phyloP scores from a whole-genome alignment of 2,113 vertebrate genomes.

The Thunnus thynnus region DNA sequence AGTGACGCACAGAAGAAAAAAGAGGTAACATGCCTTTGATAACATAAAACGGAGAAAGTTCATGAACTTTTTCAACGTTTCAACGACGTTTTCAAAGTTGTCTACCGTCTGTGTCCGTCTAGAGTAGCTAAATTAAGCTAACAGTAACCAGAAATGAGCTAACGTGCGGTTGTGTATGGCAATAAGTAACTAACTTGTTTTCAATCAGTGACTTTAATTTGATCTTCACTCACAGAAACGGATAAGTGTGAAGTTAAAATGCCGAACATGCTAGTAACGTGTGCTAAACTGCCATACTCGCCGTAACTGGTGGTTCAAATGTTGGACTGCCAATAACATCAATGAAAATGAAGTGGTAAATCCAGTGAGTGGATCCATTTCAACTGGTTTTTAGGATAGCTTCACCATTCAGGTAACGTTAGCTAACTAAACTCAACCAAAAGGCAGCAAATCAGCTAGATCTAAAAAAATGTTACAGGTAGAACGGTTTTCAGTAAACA shows the following conservation, averaged over 20 bases:
- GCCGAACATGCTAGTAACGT: too few species aligned
- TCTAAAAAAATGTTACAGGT: too few species aligned
- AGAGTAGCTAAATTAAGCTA: constrained; percentile 51
- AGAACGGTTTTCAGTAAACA: too few species aligned
- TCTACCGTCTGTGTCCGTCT: neutral
- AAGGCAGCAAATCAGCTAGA: neutral
- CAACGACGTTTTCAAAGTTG: neutral
- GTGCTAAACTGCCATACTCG: too few species aligned
- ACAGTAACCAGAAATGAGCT: neutral
- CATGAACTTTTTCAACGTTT: neutral
- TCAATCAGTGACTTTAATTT: too few species aligned
- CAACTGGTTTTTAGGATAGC: too few species aligned
- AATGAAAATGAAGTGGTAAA: too few species aligned
- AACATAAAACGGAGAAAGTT: fast-evolving
- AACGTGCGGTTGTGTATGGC: neutral
- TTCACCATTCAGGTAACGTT: neutral
- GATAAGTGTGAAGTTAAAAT: too few species aligned
- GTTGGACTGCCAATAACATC: too few species aligned
- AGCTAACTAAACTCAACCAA: neutral
- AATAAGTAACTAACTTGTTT: neutral
- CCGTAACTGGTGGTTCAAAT: too few species aligned
- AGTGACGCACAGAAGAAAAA: constrained; percentile 87
- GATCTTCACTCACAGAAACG: neutral
- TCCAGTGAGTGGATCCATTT: too few species aligned
- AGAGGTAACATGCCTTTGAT: constrained; percentile 80